Base-by-base conservation (phyloP, 2,797 vertebrate genomes). In the Phalloptychus januarius region DNA sequence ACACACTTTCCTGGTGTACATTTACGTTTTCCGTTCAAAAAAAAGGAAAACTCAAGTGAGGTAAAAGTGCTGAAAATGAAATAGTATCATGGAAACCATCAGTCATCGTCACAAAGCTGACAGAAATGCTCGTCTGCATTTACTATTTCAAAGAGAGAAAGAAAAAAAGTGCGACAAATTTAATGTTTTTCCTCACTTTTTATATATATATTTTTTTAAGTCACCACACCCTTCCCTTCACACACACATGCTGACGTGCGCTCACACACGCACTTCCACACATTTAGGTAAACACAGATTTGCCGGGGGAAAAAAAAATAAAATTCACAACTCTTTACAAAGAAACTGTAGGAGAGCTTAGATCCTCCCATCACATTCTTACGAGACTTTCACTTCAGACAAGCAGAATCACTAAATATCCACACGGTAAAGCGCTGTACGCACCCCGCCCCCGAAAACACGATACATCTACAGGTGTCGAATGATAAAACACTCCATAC, bases 11-110 rank as follows among this genome's bases (percentile, higher is more conserved):
- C 93, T 93, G 92, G 95, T 94, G 91, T 90, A 93, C 86, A 88
- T 56, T 72, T 83, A 91, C 85, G 93, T 93, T 92, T 75, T 93
- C 89, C 91, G 90, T 91, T 87, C 90, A 91, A 90, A 70, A 52
- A 52, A 89, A 36, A 92, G 88, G 94, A 95, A 95, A 95, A 93
- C 89, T 94, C 83, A 89, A 94, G 91, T 95, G 94, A 95, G 95
- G 95, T 95, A 94, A 95, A 96, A 95, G 95, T 95, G 93, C 94
- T 92, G 91, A 94, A 93, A 95, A 95, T 92, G 87, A 95, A 96
- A 95, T 84, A 87, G 90, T 80, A 93, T 86, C 86, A 85, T 90
- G 80, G 85, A 79, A 89, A 92, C 89, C 88, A 91, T 90, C 89
- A 89, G 79, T 88, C 83, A 80, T 86, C 38, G 81, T 92, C 91